These are phyloP conservation scores for Linurgus olivaceus DNA, from an alignment of 2,797 vertebrate genomes.

Conservation along the genomic window DNA sequence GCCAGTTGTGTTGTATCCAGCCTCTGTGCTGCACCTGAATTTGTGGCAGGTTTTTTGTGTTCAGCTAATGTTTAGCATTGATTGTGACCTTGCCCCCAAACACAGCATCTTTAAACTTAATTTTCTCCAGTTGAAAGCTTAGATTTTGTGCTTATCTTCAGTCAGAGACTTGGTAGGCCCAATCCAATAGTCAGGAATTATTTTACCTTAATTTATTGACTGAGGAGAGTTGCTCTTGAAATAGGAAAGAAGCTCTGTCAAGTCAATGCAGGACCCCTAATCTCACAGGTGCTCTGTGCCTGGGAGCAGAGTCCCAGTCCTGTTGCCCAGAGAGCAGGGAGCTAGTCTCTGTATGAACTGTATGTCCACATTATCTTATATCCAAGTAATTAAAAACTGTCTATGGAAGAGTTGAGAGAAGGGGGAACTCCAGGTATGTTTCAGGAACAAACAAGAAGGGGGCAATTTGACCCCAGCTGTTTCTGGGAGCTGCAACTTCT, in stretches of 20 bases:
- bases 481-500: not conserved
- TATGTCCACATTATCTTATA: not conserved
- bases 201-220: not conserved
- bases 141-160: not conserved
- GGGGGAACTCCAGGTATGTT: not conserved
- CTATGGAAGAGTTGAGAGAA: not conserved
- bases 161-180: not conserved
- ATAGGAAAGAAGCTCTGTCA: not conserved
- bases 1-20: not conserved
- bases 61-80: not conserved
- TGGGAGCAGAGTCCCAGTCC: not conserved
- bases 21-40: not conserved
- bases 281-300: not conserved
- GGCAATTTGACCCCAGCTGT: not conserved
- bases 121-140: not conserved
- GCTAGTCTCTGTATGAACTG: not conserved
- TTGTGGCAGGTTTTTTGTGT: not conserved
- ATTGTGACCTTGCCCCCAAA: not conserved
- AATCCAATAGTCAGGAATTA: not conserved
- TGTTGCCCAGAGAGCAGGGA: not conserved
- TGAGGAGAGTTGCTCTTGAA: not conserved
- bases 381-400: not conserved
- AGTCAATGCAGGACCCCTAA: not conserved
- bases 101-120: not conserved
- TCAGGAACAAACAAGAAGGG: not conserved